Base-by-base conservation (phyloP, 2,113 vertebrate genomes). In the Recurvirostra avosetta region DNA sequence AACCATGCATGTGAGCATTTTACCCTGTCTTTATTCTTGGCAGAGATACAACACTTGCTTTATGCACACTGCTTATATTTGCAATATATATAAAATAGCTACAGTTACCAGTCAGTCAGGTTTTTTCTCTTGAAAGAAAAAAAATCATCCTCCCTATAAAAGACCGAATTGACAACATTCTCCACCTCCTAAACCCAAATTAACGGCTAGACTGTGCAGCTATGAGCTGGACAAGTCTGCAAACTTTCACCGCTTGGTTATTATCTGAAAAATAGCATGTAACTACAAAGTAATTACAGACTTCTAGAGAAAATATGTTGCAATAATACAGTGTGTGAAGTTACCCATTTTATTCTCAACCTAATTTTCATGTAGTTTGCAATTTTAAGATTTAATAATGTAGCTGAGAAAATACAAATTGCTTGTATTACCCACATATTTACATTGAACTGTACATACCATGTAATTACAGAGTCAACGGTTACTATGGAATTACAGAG, bases 311-410 rank as follows among this genome's bases (percentile, higher is more conserved):
- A 94, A 96, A 97, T 58, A 85, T 5, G 14, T 81, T 91, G 79
- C 55, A 91, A 92, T 87, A 83, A 91, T 59, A 91, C 1, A 52
- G 72, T 38, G 34, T 17, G 55, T 72, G 74, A 93, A 97, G 96
- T 96, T 96, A 90, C 61, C 75, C 94, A 94, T 95, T 97, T 96
- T 95, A 94, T 94, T 94, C 79, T 88, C 96, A 96, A 95, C 74
- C 68, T 93, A 96, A 98, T 97, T 93, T 95, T 88, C 78, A 95
- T 45, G 82, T 94, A 94, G 92, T 94, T 82, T 95, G 88, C 94
- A 94, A 97, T 93, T 95, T 96, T 96, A 89, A 81, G 96, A 80
- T 95, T 90, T 95, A 95, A 97, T 95, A 88, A 92, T 15, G 91
- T 16, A 84, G 89, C 47, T 68, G 83, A 83, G 84, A 88, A 94